Conservation (phyloP, 2,113 vertebrate species). For the Parus major region DNA sequence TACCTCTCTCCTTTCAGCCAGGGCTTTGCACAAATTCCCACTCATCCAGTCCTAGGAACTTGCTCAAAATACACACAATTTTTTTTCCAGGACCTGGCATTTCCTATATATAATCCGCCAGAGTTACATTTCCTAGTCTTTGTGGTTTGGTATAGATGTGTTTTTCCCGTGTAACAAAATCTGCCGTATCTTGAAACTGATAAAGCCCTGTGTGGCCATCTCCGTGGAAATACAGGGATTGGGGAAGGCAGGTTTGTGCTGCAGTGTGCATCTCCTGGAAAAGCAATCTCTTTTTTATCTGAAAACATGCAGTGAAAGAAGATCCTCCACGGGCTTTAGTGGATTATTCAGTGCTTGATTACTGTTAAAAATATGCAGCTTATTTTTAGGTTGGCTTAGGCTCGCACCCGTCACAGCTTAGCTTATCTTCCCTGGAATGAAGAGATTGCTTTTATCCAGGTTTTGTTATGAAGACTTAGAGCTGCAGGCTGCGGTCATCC, state of each 20-base stretch:
- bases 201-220: background rate
- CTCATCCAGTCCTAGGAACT: background rate
- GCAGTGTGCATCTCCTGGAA: background rate
- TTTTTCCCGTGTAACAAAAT: background rate
- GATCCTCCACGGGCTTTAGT: background rate
- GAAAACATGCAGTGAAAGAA: background rate
- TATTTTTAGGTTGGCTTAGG: constrained; percentile 6
- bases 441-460: background rate
- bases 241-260: background rate
- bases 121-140: background rate
- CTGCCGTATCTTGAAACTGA: background rate
- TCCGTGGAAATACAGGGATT: background rate
- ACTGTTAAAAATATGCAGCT: constrained; percentile 5
- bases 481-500: background rate
- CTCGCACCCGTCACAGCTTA: background rate
- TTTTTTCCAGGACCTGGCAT: background rate
- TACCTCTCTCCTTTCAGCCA: background rate
- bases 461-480: background rate
- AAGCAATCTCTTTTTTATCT: background rate
- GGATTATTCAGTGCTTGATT: constrained; percentile 1
- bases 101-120: background rate
- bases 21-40: background rate
- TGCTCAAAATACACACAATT: background rate
- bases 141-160: background rate
- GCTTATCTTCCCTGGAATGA: background rate